phyloP scores from a whole-genome alignment of 30 jellyfish, hydroid and myxozoan genomes.

The Nemopilema nomurai region DNA sequence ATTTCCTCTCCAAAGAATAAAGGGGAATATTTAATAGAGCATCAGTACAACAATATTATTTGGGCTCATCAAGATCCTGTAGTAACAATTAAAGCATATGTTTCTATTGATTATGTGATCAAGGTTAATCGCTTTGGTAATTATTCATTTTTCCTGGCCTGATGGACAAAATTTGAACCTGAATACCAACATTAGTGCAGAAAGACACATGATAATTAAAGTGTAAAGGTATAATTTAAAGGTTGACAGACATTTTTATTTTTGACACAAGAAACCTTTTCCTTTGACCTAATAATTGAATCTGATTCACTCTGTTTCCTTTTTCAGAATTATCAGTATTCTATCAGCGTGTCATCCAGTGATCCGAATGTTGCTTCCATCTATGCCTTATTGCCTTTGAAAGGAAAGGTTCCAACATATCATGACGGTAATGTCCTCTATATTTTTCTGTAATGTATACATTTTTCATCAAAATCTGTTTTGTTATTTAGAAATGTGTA shows the following conservation, averaged over 20 bases:
- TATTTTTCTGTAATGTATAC: no score
- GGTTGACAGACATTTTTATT: no score
- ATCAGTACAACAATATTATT: not conserved
- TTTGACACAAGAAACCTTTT: no score
- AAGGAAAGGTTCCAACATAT: slow-evolving; percentile 60
- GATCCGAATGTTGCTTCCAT: slow-evolving; percentile 57
- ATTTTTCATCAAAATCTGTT: not conserved
- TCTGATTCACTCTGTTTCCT: not conserved
- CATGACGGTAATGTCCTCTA: slow-evolving; percentile 62
- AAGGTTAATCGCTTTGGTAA: not conserved
- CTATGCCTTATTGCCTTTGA: slow-evolving; percentile 13
- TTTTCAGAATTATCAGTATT: slow-evolving; percentile 56
- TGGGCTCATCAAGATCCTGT: not conserved
- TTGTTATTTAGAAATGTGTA: not conserved
- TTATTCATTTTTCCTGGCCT: not conserved
- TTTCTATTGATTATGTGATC: not conserved
- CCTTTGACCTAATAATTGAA: no score
- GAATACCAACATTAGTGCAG: no score
- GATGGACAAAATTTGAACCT: not conserved
- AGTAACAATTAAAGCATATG: not conserved
- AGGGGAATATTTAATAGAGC: not conserved
- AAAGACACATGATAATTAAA: no score
- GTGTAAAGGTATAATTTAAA: no score
- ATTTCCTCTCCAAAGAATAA: not conserved
- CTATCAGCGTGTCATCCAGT: slow-evolving; percentile 48